phyloP scores from a whole-genome alignment of 1,140 invertebrate genomes.

The Diabrotica virgifera region DNA sequence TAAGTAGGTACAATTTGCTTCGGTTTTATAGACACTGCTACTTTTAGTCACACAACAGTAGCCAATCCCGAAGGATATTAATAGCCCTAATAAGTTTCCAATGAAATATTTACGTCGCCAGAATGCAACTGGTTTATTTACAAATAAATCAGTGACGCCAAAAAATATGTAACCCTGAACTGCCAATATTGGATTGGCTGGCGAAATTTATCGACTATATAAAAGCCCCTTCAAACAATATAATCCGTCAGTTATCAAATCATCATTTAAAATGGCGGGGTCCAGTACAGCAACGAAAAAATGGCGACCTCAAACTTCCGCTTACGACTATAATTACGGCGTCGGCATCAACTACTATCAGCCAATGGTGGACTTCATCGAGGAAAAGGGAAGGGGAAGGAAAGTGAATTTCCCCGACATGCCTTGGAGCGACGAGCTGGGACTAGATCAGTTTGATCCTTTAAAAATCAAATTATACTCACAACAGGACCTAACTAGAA shows the following conservation, averaged over 20 bases:
- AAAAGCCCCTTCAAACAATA: conserved; percentile 27
- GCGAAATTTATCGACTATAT: conserved; percentile 24
- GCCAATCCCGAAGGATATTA: too few relatives aligned
- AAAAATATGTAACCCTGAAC: conserved; percentile 24
- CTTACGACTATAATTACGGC: conserved; percentile 77
- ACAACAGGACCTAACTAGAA: conserved; percentile 59
- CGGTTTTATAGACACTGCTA: too few relatives aligned
- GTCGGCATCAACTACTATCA: conserved; percentile 79
- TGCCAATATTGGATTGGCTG: conserved; percentile 28
- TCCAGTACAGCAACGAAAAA: conserved; percentile 21
- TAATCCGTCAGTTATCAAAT: conserved; percentile 22
- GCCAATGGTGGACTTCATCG: conserved; percentile 79
- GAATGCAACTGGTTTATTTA: not conserved
- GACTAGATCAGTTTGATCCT: conserved; percentile 56
- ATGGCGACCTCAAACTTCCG: conserved; percentile 59
- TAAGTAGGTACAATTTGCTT: too few relatives aligned
- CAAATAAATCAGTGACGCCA: not conserved
- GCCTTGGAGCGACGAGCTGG: conserved; percentile 71
- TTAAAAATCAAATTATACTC: conserved; percentile 52
- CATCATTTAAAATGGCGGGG: conserved; percentile 6
- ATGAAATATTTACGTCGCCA: too few relatives aligned
- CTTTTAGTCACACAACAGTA: too few relatives aligned
- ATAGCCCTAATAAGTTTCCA: too few relatives aligned
- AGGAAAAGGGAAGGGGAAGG: conserved; percentile 51
- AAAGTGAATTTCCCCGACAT: conserved; percentile 61